These are phyloP conservation scores for Crocodylus rhombifer DNA, from an alignment of 2,797 vertebrate genomes.

Conservation along the genomic window DNA sequence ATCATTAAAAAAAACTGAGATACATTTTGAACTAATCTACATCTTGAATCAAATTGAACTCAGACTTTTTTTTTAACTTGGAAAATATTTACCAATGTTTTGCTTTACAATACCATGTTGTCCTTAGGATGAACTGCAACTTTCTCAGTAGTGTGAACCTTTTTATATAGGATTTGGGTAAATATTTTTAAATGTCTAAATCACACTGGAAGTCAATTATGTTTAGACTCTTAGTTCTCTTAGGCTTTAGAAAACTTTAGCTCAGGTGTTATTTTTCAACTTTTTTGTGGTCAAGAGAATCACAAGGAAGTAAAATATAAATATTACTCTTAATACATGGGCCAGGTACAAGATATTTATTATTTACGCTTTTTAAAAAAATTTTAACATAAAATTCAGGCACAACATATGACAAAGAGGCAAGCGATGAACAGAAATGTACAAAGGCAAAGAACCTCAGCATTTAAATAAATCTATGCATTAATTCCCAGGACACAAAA, in stretches of 20 bases:
- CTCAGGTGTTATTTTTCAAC: background rate
- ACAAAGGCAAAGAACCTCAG: background rate
- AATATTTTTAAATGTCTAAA: background rate
- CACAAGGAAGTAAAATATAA: background rate
- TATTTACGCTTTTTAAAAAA: background rate
- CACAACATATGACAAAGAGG: background rate
- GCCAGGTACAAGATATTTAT: background rate
- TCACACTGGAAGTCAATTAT: background rate
- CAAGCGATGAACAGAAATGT: background rate
- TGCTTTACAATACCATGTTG: background rate
- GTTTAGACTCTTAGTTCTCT: background rate
- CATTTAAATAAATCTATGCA: background rate
- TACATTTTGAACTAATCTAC: background rate
- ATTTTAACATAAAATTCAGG: background rate
- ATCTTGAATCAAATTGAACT: background rate
- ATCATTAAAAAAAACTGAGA: background rate
- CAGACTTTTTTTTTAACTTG: background rate
- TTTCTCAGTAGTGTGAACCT: background rate
- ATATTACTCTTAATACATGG: background rate
- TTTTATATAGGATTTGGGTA: background rate
- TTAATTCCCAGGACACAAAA: accelerated
- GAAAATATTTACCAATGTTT: background rate
- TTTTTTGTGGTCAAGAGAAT: background rate
- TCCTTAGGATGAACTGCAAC: background rate
- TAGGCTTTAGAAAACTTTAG: background rate